Evolutionary conservation across 2,113 vertebrate genomes (phyloP), one percentile per base, ranked within the genome.

Genomic region (Lota lota): DNA sequence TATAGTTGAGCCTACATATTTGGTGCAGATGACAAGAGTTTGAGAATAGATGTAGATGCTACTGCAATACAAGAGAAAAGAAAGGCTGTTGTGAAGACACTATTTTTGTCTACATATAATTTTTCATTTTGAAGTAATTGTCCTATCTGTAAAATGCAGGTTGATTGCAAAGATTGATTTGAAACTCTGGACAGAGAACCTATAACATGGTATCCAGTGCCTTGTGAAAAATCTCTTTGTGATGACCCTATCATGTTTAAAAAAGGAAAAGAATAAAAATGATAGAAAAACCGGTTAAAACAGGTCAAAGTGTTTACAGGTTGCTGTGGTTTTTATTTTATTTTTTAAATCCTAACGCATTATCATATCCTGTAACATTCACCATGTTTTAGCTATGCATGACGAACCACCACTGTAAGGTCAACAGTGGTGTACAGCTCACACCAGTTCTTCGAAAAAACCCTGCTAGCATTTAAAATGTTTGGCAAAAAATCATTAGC

Each of bases 121-220:
- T 20, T 17, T 56, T n/a, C 16, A 56, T 56, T 56, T 56, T 56
- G 16, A 56, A n/a, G 16, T 56, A 10, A 22, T 11, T 22, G 11
- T 61, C 21, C 59, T 47, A 50, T 53, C 36, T 47, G n/a, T 61
- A 68, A 61, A 5, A 21, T 67, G 64, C 66, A 76, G 60, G 61
- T 57, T 33, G n/a, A 68, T 67, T 59, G 66, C 82, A 77, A 70
- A 79, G 79, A 61, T 70, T 76, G 72, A 71, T 78, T 80, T 85
- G 76, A 70, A 87, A 72, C 73, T 64, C 69, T 67, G 80, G 81
- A 81, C 75, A 64, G 59, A 28, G 73, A 81, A 83, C 79, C 78
- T 79, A 70, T 79, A 71, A 83, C 72, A 78, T 68, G 84, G 80
- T 87, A 82, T 87, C 82, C 85, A 80, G 89, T 91, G 91, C 88